phyloP scores from a whole-genome alignment of 2,888 invertebrate species.

The Euzophera pinguis region DNA sequence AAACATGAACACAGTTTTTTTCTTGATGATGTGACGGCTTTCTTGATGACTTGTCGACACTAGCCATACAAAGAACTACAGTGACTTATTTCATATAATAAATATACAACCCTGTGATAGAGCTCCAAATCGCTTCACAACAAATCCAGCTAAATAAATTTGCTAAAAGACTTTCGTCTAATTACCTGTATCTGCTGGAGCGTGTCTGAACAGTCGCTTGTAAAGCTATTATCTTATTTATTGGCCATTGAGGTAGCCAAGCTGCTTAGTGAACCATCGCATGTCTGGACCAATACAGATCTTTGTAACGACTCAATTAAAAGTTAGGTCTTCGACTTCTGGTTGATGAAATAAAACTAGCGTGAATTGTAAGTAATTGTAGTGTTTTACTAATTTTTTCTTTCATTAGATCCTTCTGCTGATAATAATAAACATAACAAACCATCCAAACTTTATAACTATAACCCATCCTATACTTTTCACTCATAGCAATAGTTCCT shows the following conservation, averaged over 20 bases:
- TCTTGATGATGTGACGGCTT: too few relatives aligned
- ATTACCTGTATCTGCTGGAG: background rate
- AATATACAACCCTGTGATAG: background rate
- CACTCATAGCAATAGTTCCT: too few relatives aligned
- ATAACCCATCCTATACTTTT: too few relatives aligned
- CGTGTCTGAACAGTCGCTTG: background rate
- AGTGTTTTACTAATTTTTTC: background rate
- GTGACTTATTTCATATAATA: background rate
- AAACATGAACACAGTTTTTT: too few relatives aligned
- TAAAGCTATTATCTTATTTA: constrained; percentile 5
- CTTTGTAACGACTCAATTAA: constrained; percentile 1
- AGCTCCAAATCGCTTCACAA: background rate
- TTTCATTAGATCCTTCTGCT: too few relatives aligned
- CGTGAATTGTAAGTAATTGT: background rate
- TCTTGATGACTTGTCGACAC: too few relatives aligned
- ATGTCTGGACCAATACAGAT: background rate
- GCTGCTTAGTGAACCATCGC: constrained; percentile 1
- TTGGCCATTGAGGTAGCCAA: constrained; percentile 3
- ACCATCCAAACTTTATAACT: too few relatives aligned
- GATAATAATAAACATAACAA: too few relatives aligned
- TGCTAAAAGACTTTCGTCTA: constrained; percentile 4
- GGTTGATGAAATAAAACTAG: background rate
- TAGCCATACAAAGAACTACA: too few relatives aligned
- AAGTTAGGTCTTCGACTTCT: background rate
- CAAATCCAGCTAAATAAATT: background rate